Evolutionary conservation across 2,888 invertebrate species (phyloP), one percentile per base, ranked within the genome.

Genomic region (Idaea aversata): DNA sequence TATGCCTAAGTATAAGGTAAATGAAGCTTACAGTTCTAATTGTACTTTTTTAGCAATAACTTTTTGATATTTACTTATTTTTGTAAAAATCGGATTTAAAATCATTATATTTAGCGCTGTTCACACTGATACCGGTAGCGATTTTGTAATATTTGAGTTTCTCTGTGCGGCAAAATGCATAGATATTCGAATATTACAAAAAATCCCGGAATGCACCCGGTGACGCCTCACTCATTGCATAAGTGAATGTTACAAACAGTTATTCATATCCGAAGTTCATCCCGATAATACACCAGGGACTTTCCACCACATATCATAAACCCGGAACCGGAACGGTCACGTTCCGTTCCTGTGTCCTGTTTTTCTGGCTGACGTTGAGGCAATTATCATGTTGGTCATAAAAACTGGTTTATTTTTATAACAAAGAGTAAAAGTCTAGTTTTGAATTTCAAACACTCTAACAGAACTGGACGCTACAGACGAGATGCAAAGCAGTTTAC

Each of bases 311-410:
- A 59, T 25, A 25, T 59, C 59, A 34, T 25, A 59, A 34, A 59
- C 15, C 57, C n/a, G 34, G 59, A 34, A 13, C 58, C 59, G 59
- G 16, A 59, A 65, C 72, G 69, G 77, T 81, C 80, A 82, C 82
- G 81, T 83, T 71, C 69, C 34, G 62, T 65, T 57, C 59, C 62
- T 59, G 25, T 59, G 59, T 67, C 60, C 64, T 57, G 25, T 70
- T 71, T 78, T 77, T 75, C 75, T 69, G 70, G 72, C 72, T 59
- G 13, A 47, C 47, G 47, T 47, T 13, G 47, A 47, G 47, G 47
- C 47, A 47, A 47, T 47, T 47, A 47, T 13, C 47, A 47, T 13
- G 47, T 47, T 13, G 47, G 47, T 25, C 25, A 25, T 25, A 47
- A 13, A 7, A 13, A 13, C 13, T 47, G 47, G 7, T 47, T 47